phyloP scores from a whole-genome alignment of 2,888 invertebrate genomes.

The Philereme vetulata region DNA sequence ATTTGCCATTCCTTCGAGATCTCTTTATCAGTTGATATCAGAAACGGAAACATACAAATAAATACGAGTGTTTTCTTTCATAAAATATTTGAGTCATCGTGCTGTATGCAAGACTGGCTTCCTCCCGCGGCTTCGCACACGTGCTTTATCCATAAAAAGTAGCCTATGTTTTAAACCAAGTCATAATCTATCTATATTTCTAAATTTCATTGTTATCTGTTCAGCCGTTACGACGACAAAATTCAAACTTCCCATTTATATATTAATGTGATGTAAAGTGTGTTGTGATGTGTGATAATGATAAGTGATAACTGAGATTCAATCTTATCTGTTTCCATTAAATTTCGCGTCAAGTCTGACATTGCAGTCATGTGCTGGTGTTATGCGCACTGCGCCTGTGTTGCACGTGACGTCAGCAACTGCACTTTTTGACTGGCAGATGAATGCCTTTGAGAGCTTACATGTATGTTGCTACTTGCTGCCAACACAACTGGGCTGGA shows the following conservation, averaged over 20 bases:
- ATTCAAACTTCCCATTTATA: too few relatives aligned
- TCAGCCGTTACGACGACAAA: too few relatives aligned
- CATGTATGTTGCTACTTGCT: background rate
- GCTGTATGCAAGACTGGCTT: slow-evolving; percentile 24
- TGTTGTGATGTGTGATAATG: too few relatives aligned
- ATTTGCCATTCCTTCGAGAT: background rate
- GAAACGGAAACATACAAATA: slow-evolving; percentile 44
- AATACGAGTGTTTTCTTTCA: slow-evolving; percentile 40
- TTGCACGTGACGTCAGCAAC: slow-evolving; percentile 11
- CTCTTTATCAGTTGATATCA: slow-evolving; percentile 26
- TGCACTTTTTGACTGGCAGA: slow-evolving; percentile 6
- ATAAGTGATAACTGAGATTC: slow-evolving; percentile 36
- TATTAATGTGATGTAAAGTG: too few relatives aligned
- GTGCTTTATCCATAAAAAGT: too few relatives aligned
- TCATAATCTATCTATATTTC: too few relatives aligned
- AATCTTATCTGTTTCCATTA: slow-evolving; percentile 46
- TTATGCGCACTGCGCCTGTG: background rate
- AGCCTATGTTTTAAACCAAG: too few relatives aligned
- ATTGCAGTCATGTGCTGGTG: slow-evolving; percentile 23
- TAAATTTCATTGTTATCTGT: too few relatives aligned
- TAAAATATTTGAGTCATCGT: slow-evolving; percentile 32
- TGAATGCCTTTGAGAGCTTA: slow-evolving; percentile 4
- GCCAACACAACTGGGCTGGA: background rate
- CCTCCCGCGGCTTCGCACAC: too few relatives aligned
- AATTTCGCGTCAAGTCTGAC: slow-evolving; percentile 20